Conservation (phyloP, 2,888 invertebrate species). For the Sycophila texana region DNA sequence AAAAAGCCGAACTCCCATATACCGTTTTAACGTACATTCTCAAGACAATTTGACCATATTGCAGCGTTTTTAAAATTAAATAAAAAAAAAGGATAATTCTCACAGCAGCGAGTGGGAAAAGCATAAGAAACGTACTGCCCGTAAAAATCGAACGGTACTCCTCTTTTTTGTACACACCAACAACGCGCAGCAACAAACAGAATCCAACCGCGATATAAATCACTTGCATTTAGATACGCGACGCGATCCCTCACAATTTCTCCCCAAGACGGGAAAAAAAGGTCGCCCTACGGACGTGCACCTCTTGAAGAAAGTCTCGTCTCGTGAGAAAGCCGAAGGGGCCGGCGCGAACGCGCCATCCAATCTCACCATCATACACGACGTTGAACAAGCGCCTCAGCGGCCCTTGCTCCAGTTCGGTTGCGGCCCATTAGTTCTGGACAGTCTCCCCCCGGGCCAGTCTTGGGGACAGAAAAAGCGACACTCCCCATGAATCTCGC, state of each 20-base stretch:
- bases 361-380: neutral
- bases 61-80: too few relatives aligned
- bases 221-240: conserved; percentile 9
- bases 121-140: too few relatives aligned
- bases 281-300: too few relatives aligned
- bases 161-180: neutral
- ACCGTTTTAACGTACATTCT: too few relatives aligned
- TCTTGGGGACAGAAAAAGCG: neutral
- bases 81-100: too few relatives aligned
- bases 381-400: neutral
- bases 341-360: neutral
- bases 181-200: neutral
- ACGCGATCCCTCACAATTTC: neutral
- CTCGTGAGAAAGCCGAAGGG: neutral
- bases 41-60: too few relatives aligned
- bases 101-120: conserved; percentile 1
- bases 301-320: neutral
- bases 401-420: conserved; percentile 27
- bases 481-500: conserved; percentile 3
- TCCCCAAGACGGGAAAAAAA: neutral
- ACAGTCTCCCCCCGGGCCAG: neutral
- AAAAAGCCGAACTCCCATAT: too few relatives aligned
- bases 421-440: conserved; percentile 37
- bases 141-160: neutral
- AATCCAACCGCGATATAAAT: conserved; percentile 3